Evolutionary conservation across 2,113 vertebrate genomes (phyloP).

Genomic region (Aegithalos caudatus): DNA sequence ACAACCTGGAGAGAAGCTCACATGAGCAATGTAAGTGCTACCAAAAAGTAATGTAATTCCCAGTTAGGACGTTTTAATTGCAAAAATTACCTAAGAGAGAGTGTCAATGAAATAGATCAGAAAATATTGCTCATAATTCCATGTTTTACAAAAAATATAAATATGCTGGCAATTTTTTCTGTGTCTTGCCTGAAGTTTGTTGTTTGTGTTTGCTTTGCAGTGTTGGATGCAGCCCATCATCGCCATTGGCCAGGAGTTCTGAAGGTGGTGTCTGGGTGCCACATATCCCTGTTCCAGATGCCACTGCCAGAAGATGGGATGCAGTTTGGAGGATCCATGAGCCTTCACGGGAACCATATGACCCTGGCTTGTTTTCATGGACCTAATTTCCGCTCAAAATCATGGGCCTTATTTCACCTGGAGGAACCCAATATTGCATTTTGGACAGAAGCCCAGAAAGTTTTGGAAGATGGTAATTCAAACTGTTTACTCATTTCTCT

Average conservation of each 20-base stretch:
- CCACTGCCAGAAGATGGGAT: slow-evolving; percentile 93
- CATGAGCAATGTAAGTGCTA: slow-evolving; percentile 85
- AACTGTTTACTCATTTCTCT: neutral
- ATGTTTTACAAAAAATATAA: neutral
- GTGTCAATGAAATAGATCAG: neutral
- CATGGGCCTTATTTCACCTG: slow-evolving; percentile 95
- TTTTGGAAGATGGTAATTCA: slow-evolving; percentile 91
- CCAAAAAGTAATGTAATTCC: neutral
- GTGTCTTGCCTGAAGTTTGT: neutral
- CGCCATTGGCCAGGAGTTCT: slow-evolving; percentile 96
- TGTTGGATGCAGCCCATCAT: slow-evolving; percentile 93
- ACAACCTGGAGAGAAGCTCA: slow-evolving; percentile 83
- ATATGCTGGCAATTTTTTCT: neutral
- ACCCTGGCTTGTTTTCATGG: slow-evolving; percentile 97
- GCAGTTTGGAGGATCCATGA: slow-evolving; percentile 97
- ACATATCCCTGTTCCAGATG: slow-evolving; percentile 96
- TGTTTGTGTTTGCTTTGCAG: slow-evolving; percentile 57
- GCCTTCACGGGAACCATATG: slow-evolving; percentile 97
- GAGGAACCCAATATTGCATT: slow-evolving; percentile 99
- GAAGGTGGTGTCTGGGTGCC: slow-evolving; percentile 92
- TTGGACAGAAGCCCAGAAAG: slow-evolving; percentile 98
- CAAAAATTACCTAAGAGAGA: neutral
- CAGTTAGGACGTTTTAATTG: neutral
- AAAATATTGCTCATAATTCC: neutral
- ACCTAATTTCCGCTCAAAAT: slow-evolving; percentile 97